Percentiles rank a stretch among this genome's conserved stretches.
Evolutionary conservation across 1,140 invertebrate genomes (phyloP).

Genomic region (Acromyrmex charruanus): DNA sequence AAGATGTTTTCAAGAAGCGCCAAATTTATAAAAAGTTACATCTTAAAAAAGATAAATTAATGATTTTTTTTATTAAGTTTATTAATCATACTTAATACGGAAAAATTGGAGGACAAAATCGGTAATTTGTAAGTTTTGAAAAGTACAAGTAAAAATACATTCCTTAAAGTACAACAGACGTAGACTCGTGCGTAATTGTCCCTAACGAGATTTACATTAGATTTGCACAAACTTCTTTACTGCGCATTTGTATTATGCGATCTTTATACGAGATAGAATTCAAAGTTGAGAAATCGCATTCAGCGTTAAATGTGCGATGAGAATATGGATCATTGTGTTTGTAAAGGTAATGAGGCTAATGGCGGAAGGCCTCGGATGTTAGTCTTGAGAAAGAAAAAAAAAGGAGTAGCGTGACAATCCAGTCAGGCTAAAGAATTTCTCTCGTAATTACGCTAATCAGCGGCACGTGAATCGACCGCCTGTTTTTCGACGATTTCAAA

Average conservation of each 20-base stretch:
- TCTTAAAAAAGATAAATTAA: not conserved
- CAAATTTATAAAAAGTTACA: not conserved
- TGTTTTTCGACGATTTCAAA: slow-evolving; percentile 71
- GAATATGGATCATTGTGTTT: slow-evolving; percentile 33
- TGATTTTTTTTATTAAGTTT: not conserved
- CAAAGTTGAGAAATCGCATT: slow-evolving; percentile 18
- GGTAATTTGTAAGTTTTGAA: not conserved
- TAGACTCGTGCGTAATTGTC: slow-evolving; percentile 18
- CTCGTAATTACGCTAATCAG: slow-evolving; percentile 85
- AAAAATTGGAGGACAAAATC: not conserved
- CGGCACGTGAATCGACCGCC: slow-evolving; percentile 82
- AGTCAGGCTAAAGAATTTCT: slow-evolving; percentile 63
- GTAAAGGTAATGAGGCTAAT: slow-evolving; percentile 41
- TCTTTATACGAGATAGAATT: slow-evolving; percentile 35
- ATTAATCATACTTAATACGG: not conserved
- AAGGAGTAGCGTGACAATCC: slow-evolving; percentile 20
- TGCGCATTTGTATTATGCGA: slow-evolving; percentile 2
- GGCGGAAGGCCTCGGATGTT: slow-evolving; percentile 38
- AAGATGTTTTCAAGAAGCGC: not conserved
- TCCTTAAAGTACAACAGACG: slow-evolving; percentile 13
- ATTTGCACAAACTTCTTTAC: not conserved
- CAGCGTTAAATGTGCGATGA: slow-evolving; percentile 35
- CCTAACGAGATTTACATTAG: slow-evolving; percentile 45
- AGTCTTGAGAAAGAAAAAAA: not conserved
- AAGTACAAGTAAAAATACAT: not conserved